A percentile compares a stretch with the other conserved stretches of the same genome.
Evolutionary conservation across 2,113 vertebrate genomes (phyloP).

Genomic region (Ochotona curzoniae): DNA sequence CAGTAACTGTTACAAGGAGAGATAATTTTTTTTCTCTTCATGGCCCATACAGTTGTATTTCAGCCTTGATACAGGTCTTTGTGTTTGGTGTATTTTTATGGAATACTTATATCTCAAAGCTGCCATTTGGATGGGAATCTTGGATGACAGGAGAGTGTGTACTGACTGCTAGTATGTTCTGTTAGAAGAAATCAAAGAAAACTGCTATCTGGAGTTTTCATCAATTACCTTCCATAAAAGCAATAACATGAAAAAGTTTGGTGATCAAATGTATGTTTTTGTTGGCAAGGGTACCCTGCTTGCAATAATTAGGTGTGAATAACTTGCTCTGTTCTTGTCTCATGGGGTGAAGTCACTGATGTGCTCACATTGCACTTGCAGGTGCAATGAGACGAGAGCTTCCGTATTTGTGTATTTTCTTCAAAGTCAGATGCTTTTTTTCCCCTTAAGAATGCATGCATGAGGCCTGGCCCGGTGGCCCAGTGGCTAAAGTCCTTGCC

Average conservation of each 20-base stretch:
- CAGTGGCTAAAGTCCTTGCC: too few relatives aligned
- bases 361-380: neutral
- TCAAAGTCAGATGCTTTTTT: neutral
- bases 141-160: constrained; percentile 26
- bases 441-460: neutral
- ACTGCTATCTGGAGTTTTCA: neutral
- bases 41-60: neutral
- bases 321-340: neutral
- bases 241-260: neutral
- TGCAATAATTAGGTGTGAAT: neutral
- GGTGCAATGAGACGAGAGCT: neutral
- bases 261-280: neutral
- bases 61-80: neutral
- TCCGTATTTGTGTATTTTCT: neutral
- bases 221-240: constrained; percentile 36
- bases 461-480: too few relatives aligned
- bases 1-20: constrained; percentile 12
- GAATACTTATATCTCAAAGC: neutral
- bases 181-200: constrained; percentile 48
- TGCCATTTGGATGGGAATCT: constrained; percentile 51
- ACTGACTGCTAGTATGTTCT: constrained; percentile 52
- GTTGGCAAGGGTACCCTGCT: neutral
- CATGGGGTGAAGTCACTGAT: neutral
- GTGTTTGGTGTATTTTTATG: neutral
- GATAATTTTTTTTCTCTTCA: neutral